Base-by-base conservation (phyloP, 2,888 invertebrate genomes). In the Xanthorhoe designata region DNA sequence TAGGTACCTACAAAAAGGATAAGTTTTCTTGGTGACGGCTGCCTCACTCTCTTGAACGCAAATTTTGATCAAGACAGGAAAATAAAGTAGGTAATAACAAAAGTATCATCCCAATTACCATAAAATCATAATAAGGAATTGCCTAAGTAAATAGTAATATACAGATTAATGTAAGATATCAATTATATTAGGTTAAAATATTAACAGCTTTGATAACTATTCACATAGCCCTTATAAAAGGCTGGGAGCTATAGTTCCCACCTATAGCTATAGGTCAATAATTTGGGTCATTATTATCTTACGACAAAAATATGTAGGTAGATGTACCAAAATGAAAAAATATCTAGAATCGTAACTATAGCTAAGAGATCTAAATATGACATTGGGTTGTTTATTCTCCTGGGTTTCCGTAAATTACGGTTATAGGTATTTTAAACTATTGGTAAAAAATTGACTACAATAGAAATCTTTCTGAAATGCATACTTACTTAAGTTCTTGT, bases 251-350 rank as follows among this genome's bases (percentile, higher is more conserved):
- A n/a, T n/a, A n/a, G n/a, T n/a, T n/a, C n/a, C n/a, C n/a, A n/a
- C n/a, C n/a, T n/a, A n/a, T n/a, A n/a, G n/a, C n/a, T n/a, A 69
- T 68, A 69, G 71, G 64, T 68, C 62, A 60, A 61, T 68, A 69
- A 2, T 50, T 50, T 50, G 38, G 38, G 38, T 42, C 13, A 42
- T 0, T 13, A 42, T 42, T 42, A 42, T 42, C 9, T 10, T 9
- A 42, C 3, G 2, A 13, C 10, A 42, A 10, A 7, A 32, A 32
- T 32, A 42, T 42, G 38, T 13, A 13, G 38, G 13, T 42, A 38
- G 13, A 42, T 42, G 3, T 42, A 42, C 10, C 13, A 42, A 42
- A 42, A 42, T 42, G 38, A 42, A 13, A 42, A 13, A 42, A 42
- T 5, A 42, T 42, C 38, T 42, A 42, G 3, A 13, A 42, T 42